These are phyloP conservation scores for Mantis religiosa DNA, from an alignment of 2,888 invertebrate species.

Conservation along the genomic window DNA sequence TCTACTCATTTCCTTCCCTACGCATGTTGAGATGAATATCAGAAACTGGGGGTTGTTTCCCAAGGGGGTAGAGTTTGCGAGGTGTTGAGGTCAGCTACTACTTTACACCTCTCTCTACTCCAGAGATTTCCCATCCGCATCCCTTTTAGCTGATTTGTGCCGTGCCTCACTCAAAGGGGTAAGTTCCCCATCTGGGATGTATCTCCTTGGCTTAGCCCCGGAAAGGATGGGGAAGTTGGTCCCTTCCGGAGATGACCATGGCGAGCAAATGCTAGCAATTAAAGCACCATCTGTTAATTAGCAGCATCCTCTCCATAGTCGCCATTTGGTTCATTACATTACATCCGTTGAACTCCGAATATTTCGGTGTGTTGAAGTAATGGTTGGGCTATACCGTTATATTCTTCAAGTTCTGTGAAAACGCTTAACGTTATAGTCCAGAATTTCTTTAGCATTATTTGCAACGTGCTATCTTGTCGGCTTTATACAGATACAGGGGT, in stretches of 20 bases:
- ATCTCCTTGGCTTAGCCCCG: neutral
- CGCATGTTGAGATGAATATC: neutral
- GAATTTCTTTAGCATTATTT: too few relatives aligned
- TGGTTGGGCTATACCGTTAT: too few relatives aligned
- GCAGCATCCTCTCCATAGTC: neutral
- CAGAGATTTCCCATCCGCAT: neutral
- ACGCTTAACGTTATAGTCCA: too few relatives aligned
- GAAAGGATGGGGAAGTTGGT: neutral
- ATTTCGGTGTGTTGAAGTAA: neutral
- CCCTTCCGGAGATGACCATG: neutral
- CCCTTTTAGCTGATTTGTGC: neutral
- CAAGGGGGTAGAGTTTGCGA: neutral
- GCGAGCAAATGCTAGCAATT: neutral
- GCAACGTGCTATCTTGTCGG: too few relatives aligned
- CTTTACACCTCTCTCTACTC: neutral
- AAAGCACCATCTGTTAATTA: neutral
- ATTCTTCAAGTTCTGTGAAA: too few relatives aligned
- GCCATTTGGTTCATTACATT: neutral
- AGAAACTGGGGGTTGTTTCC: neutral
- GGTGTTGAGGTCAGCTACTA: neutral
- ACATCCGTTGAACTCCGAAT: neutral
- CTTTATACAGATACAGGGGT: too few relatives aligned
- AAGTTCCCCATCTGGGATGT: neutral
- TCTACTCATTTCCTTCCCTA: neutral
- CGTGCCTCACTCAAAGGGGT: neutral